phyloP scores from a whole-genome alignment of 1,140 invertebrate genomes.

The Bombus superbus region DNA sequence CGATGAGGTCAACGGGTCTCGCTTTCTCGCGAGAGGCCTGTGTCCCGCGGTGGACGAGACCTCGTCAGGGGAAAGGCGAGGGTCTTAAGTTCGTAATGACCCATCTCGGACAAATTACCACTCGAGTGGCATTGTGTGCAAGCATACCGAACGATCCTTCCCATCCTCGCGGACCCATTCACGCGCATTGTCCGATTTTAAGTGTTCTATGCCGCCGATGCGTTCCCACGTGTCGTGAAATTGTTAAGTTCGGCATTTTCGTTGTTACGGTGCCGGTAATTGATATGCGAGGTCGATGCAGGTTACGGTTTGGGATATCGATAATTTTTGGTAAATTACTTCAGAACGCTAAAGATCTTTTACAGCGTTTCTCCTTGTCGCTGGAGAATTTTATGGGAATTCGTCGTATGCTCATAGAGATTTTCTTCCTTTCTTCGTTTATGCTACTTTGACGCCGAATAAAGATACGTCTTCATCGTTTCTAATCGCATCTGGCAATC shows the following conservation, averaged over 20 bases:
- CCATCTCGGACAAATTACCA: conserved; percentile 66
- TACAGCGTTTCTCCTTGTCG: too few species aligned
- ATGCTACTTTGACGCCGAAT: too few species aligned
- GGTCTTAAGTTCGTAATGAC: conserved; percentile 46
- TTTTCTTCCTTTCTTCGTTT: too few species aligned
- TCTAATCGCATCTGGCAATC: too few species aligned
- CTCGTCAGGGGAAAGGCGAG: conserved; percentile 35
- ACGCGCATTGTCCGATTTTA: conserved; percentile 12
- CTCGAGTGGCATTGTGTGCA: conserved; percentile 70
- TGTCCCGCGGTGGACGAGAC: conserved; percentile 43
- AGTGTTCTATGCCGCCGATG: neutral
- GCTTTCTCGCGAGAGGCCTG: conserved; percentile 65
- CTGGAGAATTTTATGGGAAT: too few species aligned
- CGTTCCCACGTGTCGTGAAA: conserved; percentile 20
- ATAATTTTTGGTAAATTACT: too few species aligned
- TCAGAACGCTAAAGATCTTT: too few species aligned
- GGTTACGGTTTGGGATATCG: neutral
- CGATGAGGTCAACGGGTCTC: conserved; percentile 69
- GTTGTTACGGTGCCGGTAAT: neutral
- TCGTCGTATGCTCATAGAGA: too few species aligned
- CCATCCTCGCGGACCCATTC: conserved; percentile 33
- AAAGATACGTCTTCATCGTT: too few species aligned
- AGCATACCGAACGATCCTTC: conserved; percentile 52
- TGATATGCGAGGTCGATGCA: neutral
- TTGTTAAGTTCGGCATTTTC: neutral